Percentiles rank a stretch among this genome's conserved stretches.
Evolutionary conservation across 2,888 invertebrate species (phyloP).

Genomic region (Drosophila subquinaria): DNA sequence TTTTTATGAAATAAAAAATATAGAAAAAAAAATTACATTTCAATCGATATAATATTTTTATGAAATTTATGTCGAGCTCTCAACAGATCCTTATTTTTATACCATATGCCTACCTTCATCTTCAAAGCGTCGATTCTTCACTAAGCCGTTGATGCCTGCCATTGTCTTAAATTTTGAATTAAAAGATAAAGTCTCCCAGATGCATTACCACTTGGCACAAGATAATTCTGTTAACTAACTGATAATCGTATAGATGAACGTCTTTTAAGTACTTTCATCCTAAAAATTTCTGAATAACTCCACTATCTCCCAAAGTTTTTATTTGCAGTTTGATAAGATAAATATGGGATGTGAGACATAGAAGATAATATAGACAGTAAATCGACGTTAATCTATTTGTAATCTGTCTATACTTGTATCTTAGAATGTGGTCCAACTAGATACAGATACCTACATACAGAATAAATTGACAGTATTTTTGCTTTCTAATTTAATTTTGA

Average conservation of each 20-base stretch:
- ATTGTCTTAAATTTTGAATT: slow-evolving; percentile 5
- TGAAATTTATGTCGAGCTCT: too few species aligned
- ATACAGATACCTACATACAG: too few species aligned
- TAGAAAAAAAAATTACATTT: too few species aligned
- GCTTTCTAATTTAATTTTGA: too few species aligned
- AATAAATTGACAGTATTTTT: not conserved
- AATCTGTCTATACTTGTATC: not conserved
- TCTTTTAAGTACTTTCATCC: slow-evolving; percentile 32
- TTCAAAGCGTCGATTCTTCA: slow-evolving; percentile 84
- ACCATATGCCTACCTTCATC: slow-evolving; percentile 65
- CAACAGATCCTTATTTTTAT: too few species aligned
- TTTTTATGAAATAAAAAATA: too few species aligned
- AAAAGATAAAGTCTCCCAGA: not conserved
- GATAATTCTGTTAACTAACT: slow-evolving; percentile 29
- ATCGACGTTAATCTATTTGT: not conserved
- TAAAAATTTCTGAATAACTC: slow-evolving; percentile 4
- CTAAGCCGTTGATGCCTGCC: slow-evolving; percentile 49
- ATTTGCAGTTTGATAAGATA: slow-evolving; percentile 41
- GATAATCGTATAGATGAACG: not conserved
- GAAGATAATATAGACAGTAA: slow-evolving; percentile 8
- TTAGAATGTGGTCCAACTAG: too few species aligned
- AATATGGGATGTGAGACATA: not conserved
- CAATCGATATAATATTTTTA: too few species aligned
- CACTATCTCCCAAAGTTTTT: not conserved
- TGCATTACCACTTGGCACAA: slow-evolving; percentile 24